Conservation (phyloP, 2,113 vertebrate species). For the Mola mola region DNA sequence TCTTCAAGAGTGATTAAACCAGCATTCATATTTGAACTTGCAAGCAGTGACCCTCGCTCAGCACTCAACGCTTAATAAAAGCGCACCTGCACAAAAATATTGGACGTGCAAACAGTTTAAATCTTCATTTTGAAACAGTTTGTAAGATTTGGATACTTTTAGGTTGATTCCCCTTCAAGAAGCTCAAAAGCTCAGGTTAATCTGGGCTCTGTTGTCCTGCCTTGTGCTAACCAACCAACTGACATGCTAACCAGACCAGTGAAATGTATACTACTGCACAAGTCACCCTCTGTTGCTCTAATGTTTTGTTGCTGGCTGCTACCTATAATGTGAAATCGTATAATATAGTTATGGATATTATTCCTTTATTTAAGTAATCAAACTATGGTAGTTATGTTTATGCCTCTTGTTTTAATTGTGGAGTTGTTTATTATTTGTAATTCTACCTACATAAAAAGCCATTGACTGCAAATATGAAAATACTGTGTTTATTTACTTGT, state of each 20-base stretch:
- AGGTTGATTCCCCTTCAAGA: not conserved
- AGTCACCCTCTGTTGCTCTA: constrained; percentile 28
- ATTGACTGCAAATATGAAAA: constrained; percentile 37
- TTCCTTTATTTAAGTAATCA: constrained; percentile 38
- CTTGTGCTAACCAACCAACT: constrained; percentile 38
- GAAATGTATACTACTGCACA: constrained; percentile 68
- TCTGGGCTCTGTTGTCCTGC: constrained; percentile 29
- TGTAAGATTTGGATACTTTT: constrained; percentile 16
- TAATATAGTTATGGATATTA: constrained; percentile 54
- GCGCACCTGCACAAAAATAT: not conserved
- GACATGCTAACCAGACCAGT: constrained; percentile 53
- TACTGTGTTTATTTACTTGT: not conserved
- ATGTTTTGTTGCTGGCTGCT: constrained; percentile 47
- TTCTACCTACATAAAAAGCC: constrained; percentile 60
- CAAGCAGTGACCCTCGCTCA: constrained; percentile 31
- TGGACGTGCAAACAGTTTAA: constrained; percentile 1
- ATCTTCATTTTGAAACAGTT: constrained; percentile 4
- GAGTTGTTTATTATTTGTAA: constrained; percentile 60
- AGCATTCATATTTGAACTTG: constrained; percentile 31
- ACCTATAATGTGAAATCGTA: constrained; percentile 44
- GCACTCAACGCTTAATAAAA: not conserved
- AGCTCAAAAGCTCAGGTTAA: constrained; percentile 41
- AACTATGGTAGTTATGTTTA: constrained; percentile 46
- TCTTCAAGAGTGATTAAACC: constrained; percentile 29
- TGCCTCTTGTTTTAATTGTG: constrained; percentile 55